phyloP scores from a whole-genome alignment of 1,140 invertebrate species.

The Meloidogyne chitwoodi region DNA sequence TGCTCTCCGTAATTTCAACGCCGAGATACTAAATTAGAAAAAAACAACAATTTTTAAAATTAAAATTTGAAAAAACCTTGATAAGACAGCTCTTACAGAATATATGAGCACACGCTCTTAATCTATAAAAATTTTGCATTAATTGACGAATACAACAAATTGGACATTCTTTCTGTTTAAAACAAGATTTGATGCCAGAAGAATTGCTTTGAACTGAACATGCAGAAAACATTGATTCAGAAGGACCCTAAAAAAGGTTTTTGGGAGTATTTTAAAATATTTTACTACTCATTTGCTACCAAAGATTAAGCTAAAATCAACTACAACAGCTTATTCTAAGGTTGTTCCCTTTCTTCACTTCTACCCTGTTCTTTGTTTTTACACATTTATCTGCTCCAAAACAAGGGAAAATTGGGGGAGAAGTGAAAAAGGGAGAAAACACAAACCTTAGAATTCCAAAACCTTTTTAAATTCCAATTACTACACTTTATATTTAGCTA shows the following conservation, averaged over 20 bases:
- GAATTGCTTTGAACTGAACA: constrained; percentile 15
- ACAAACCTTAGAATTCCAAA: no score
- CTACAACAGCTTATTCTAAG: no score
- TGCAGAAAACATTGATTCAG: not conserved
- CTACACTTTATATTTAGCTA: no score
- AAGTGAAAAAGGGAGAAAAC: no score
- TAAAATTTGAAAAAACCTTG: constrained; percentile 37
- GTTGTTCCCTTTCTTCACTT: no score
- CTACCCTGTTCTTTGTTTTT: no score
- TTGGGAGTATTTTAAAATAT: no score
- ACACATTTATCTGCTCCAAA: no score
- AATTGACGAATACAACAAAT: constrained; percentile 46
- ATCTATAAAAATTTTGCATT: constrained; percentile 43
- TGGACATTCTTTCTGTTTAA: constrained; percentile 41
- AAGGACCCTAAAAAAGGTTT: not conserved
- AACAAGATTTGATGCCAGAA: not conserved
- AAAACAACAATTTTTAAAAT: not conserved
- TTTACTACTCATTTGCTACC: no score
- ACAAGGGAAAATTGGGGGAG: no score
- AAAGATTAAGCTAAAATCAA: no score
- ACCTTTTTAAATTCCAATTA: no score
- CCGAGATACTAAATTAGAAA: constrained; percentile 50
- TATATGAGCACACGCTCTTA: constrained; percentile 46
- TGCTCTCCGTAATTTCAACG: constrained; percentile 57
- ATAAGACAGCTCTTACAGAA: constrained; percentile 48